Evolutionary conservation across 2,888 invertebrate species (phyloP).

Genomic region (Parnassius smintheus): DNA sequence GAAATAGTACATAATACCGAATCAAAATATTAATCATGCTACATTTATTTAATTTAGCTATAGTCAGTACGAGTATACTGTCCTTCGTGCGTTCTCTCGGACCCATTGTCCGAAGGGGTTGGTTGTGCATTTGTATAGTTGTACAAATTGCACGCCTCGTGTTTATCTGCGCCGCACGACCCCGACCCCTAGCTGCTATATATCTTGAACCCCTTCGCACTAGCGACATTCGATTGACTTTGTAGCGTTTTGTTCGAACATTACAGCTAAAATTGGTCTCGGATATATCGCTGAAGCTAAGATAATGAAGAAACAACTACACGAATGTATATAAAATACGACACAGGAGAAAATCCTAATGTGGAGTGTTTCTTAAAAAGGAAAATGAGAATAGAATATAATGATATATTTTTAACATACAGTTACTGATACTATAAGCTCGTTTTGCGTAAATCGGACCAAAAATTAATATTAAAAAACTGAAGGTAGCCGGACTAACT

Average conservation of each 20-base stretch:
- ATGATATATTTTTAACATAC: no score
- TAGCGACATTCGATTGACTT: constrained; percentile 66
- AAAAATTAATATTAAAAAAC: no score
- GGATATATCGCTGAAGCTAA: constrained; percentile 11
- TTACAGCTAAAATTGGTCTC: constrained; percentile 23
- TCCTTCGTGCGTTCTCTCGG: constrained; percentile 6
- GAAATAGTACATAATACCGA: no score
- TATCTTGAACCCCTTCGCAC: constrained; percentile 72
- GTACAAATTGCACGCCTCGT: constrained; percentile 77
- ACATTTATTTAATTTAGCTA: constrained; percentile 17
- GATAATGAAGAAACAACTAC: no score
- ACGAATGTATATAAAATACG: no score
- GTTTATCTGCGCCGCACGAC: constrained; percentile 61
- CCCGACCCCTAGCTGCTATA: constrained; percentile 66
- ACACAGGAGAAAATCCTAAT: no score
- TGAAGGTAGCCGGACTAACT: no score
- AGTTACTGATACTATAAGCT: no score
- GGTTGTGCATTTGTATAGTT: constrained; percentile 67
- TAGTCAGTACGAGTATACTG: not conserved
- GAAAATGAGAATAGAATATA: no score
- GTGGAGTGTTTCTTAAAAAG: no score
- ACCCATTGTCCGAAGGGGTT: constrained; percentile 38
- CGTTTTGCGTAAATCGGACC: no score
- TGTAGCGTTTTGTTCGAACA: constrained; percentile 60
- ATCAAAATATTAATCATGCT: not conserved